phyloP scores from a whole-genome alignment of 2,888 invertebrate species.

The Callyntrura guangdongensis region DNA sequence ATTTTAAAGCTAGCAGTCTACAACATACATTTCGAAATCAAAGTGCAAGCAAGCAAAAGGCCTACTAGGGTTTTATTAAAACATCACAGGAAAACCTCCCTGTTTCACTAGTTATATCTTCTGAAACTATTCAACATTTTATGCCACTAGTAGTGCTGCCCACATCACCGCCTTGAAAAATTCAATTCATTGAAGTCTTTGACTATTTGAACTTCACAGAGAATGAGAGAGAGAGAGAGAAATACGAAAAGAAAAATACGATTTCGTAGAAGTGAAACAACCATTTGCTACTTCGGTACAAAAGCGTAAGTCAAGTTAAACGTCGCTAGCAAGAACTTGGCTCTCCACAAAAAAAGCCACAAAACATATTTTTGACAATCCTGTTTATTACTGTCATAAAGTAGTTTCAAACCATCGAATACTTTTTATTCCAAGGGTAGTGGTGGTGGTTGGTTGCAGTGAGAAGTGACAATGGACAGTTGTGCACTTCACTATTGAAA shows the following conservation, averaged over 20 bases:
- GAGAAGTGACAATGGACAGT: constrained; percentile 49
- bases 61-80: too few relatives aligned
- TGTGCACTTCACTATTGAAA: constrained; percentile 41
- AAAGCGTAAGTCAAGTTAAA: background rate
- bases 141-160: too few relatives aligned
- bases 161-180: background rate
- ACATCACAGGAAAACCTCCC: too few relatives aligned
- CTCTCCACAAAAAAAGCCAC: constrained; percentile 38
- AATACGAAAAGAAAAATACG: background rate
- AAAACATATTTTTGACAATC: constrained; percentile 65
- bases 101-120: too few relatives aligned
- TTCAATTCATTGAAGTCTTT: background rate
- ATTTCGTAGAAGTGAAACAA: background rate
- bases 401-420: constrained; percentile 15
- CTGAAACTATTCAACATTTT: too few relatives aligned
- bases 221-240: background rate
- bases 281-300: background rate
- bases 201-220: background rate
- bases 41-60: too few relatives aligned
- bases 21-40: too few relatives aligned
- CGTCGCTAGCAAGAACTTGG: background rate
- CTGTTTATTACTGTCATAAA: constrained; percentile 77
- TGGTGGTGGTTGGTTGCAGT: constrained; percentile 6
- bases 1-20: background rate
- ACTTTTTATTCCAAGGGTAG: background rate